Conservation (phyloP, 37 sponge, comb jelly and placozoan genomes). For the Spongia lamella region DNA sequence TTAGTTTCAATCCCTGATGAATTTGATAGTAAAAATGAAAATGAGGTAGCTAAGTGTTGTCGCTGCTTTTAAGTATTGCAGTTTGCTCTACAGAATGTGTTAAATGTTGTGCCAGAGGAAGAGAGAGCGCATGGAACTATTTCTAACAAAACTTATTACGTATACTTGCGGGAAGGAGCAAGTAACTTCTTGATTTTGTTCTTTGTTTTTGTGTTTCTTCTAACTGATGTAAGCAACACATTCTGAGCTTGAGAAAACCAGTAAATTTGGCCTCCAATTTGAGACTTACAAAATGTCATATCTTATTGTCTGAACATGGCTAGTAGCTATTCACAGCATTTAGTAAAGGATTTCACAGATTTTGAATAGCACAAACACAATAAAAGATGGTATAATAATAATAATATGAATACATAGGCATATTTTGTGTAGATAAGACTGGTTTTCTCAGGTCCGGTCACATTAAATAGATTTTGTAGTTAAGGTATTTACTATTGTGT, state of each 20-base stretch:
- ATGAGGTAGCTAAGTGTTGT: too few species aligned
- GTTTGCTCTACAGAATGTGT: background rate
- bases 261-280: too few species aligned
- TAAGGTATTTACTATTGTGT: background rate
- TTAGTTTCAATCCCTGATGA: background rate
- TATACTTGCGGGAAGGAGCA: conserved; percentile 14
- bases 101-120: conserved; percentile 26
- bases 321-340: too few species aligned
- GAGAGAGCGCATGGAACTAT: conserved; percentile 28
- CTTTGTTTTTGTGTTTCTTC: conserved; percentile 23
- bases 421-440: background rate
- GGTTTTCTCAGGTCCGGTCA: too few species aligned
- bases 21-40: too few species aligned
- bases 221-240: conserved; percentile 47
- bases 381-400: background rate
- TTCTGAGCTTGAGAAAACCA: too few species aligned
- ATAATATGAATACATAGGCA: background rate
- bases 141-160: conserved; percentile 14
- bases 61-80: too few species aligned
- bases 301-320: too few species aligned
- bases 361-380: too few species aligned
- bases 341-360: too few species aligned
- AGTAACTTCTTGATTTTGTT: conserved; percentile 8
- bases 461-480: background rate
- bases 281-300: too few species aligned